phyloP scores from a whole-genome alignment of 1,140 invertebrate species.

The Drosophila bipectinata region DNA sequence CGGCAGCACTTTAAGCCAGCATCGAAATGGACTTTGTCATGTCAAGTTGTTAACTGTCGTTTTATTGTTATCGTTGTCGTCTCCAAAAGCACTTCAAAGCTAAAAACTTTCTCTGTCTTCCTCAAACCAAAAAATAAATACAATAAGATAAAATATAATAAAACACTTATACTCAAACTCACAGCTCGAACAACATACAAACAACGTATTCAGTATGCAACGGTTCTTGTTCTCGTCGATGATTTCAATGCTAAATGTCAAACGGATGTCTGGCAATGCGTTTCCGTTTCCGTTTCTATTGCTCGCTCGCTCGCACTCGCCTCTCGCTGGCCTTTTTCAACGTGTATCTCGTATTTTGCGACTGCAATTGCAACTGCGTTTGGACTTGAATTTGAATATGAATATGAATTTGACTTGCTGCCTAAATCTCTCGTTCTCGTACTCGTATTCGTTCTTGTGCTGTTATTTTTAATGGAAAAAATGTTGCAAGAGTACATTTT shows the following conservation, averaged over 20 bases:
- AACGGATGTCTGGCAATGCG: slow-evolving; percentile 30
- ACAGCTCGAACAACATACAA: slow-evolving; percentile 25
- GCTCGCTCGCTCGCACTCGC: slow-evolving; percentile 32
- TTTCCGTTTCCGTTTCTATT: slow-evolving; percentile 33
- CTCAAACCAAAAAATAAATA: slow-evolving; percentile 1
- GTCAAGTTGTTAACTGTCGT: slow-evolving; percentile 70
- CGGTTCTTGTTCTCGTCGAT: slow-evolving; percentile 22
- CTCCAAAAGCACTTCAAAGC: slow-evolving; percentile 51
- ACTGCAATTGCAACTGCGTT: slow-evolving; percentile 59
- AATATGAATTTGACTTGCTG: slow-evolving; percentile 66
- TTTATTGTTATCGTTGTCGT: slow-evolving; percentile 62
- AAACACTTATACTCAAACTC: slow-evolving; percentile 18
- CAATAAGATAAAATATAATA: neutral
- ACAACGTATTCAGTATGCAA: slow-evolving; percentile 41
- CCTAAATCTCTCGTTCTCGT: slow-evolving; percentile 51
- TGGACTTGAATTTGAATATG: slow-evolving; percentile 43
- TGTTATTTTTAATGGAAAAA: slow-evolving; percentile 62
- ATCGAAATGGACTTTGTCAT: slow-evolving; percentile 63
- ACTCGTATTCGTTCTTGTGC: slow-evolving; percentile 58
- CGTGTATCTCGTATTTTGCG: slow-evolving; percentile 42
- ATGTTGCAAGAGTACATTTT: slow-evolving; percentile 46
- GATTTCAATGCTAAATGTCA: slow-evolving; percentile 38
- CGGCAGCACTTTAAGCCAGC: slow-evolving; percentile 37
- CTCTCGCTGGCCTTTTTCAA: slow-evolving; percentile 25
- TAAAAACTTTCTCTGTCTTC: slow-evolving; percentile 29